These are phyloP conservation scores for Ophraella communa DNA, from an alignment of 2,888 invertebrate genomes.

Conservation along the genomic window DNA sequence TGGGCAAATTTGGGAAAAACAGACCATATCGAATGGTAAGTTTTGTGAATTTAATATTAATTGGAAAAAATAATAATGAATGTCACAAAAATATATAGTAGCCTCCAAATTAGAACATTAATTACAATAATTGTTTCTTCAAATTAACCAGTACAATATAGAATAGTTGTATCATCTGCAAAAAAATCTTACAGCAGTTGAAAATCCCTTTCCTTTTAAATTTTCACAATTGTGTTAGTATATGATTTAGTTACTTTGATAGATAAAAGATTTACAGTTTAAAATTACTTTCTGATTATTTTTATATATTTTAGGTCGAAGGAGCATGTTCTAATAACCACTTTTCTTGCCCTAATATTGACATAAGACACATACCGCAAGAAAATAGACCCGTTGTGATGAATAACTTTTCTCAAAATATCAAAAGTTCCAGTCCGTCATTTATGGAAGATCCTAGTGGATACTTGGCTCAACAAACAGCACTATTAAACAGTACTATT, in stretches of 20 bases:
- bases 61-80: neutral
- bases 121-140: too few species aligned
- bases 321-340: slow-evolving; percentile 46
- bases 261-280: too few species aligned
- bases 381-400: slow-evolving; percentile 57
- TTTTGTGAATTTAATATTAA: neutral
- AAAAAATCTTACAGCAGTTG: too few species aligned
- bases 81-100: too few species aligned
- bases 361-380: slow-evolving; percentile 64
- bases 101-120: too few species aligned
- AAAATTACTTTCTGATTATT: too few species aligned
- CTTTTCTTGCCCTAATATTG: slow-evolving; percentile 67
- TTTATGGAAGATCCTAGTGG: slow-evolving; percentile 93
- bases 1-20: slow-evolving; percentile 64
- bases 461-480: slow-evolving; percentile 89
- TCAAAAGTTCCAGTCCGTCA: slow-evolving; percentile 67
- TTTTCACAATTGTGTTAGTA: too few species aligned
- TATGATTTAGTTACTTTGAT: too few species aligned
- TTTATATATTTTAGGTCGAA: neutral
- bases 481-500: slow-evolving; percentile 82
- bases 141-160: too few species aligned
- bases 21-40: slow-evolving; percentile 60
- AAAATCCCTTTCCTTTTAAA: too few species aligned
- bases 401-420: slow-evolving; percentile 50
- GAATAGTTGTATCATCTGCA: too few species aligned